Base-by-base conservation (phyloP, 2,113 vertebrate species). In the Gobiocypris rarus region DNA sequence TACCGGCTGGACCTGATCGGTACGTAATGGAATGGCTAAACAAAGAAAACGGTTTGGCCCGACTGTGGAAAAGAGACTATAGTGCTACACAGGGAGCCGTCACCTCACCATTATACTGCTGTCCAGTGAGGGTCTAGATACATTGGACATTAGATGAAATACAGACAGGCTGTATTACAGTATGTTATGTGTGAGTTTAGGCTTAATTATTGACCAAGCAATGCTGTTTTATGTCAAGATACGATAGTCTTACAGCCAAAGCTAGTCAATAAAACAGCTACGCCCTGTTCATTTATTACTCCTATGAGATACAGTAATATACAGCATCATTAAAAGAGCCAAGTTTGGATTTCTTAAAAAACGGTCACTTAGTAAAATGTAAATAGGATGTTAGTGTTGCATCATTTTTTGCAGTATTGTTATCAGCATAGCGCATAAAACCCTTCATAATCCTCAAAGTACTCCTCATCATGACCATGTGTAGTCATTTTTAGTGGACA, bases 141-240 rank as follows among this genome's bases (percentile, higher is more conserved):
- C n/a, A n/a, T n/a, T n/a, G 48, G 26, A 54, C 48, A 22, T 75
- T 56, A 22, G 28, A 75, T 22, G 8, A 54, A 75, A 54, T 34
- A 4, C 34, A n/a, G 17, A 19, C 45, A 10, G 11, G n/a, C n/a
- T n/a, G n/a, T n/a, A n/a, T n/a, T n/a, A n/a, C n/a, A n/a, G 31
- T 3, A 31, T 31, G 31, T 31, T 31, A 24, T 43, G 19, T 45
- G 45, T 45, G 38, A 24, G 17, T 43, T 43, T 73, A 48, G n/a
- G 69, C n/a, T 73, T 59, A 77, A 24, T 76, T 76, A 58, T 38
- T 76, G 52, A 76, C 50, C n/a, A 61, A 78, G 34, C 75, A 26
- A 19, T 38, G 31, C 26, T 2, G 9, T 75, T 77, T 77, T 58
- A 38, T 76, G 9, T 34, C 31, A 54, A 54, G 48, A 54, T 76